phyloP scores from a whole-genome alignment of 2,888 invertebrate genomes.

The Unio delphinus region DNA sequence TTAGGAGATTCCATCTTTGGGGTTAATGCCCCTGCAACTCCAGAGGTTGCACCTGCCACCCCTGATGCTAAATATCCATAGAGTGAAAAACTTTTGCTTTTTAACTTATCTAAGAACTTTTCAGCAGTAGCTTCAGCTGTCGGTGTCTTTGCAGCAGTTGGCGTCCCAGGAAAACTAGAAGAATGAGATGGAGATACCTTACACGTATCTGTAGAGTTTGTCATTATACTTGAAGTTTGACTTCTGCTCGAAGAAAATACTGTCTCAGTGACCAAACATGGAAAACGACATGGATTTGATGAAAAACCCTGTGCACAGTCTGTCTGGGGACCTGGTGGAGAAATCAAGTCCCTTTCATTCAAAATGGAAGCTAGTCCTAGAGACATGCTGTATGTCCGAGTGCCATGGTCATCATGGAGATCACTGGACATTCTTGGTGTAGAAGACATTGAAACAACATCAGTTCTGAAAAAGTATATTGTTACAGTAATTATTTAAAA shows the following conservation, averaged over 20 bases:
- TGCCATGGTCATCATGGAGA: slow-evolving; percentile 19
- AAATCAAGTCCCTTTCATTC: slow-evolving; percentile 79
- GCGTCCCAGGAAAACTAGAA: too few species aligned
- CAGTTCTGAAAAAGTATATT: slow-evolving; percentile 15
- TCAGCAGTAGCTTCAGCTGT: slow-evolving; percentile 27
- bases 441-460: slow-evolving; percentile 18
- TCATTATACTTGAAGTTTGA: slow-evolving; percentile 13
- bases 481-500: too few species aligned
- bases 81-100: slow-evolving; percentile 49
- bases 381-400: slow-evolving; percentile 83
- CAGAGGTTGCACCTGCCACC: slow-evolving; percentile 4
- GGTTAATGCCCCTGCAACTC: slow-evolving; percentile 1
- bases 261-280: slow-evolving; percentile 29
- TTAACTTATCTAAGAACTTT: slow-evolving; percentile 48
- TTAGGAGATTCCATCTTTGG: slow-evolving; percentile 4
- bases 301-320: slow-evolving; percentile 3
- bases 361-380: slow-evolving; percentile 83
- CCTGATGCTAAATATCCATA: slow-evolving; percentile 40
- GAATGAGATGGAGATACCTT: too few species aligned
- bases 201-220: slow-evolving; percentile 4
- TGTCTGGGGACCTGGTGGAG: slow-evolving; percentile 67
- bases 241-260: slow-evolving; percentile 23
- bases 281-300: slow-evolving; percentile 29
- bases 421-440: slow-evolving; percentile 31
- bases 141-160: neutral